Percentiles rank a stretch among this genome's conserved stretches.
These are phyloP conservation scores for Orthonyx spaldingii DNA, from an alignment of 2,113 vertebrate genomes.

Conservation along the genomic window DNA sequence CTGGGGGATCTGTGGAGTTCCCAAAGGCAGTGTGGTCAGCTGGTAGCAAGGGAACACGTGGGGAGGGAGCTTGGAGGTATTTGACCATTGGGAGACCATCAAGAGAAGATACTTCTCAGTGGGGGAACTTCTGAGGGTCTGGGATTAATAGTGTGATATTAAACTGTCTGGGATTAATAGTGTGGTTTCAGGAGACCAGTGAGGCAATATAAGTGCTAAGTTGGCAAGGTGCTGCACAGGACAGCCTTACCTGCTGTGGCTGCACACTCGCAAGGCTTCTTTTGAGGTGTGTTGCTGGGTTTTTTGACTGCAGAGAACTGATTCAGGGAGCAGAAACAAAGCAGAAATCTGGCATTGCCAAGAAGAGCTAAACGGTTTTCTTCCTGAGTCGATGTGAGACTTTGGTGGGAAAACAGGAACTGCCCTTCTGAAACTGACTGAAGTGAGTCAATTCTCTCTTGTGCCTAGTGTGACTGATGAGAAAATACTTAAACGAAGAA, in stretches of 20 bases:
- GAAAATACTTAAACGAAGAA: background rate
- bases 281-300: background rate
- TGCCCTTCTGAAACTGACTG: background rate
- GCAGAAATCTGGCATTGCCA: background rate
- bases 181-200: background rate
- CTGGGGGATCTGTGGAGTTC: background rate
- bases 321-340: background rate
- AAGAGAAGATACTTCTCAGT: background rate
- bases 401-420: background rate
- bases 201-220: background rate
- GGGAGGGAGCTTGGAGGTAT: background rate
- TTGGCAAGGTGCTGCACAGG: background rate
- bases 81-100: background rate
- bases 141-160: background rate
- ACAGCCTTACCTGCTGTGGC: background rate
- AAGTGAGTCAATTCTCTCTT: background rate
- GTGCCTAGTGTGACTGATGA: background rate
- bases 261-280: fast-evolving
- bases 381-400: background rate
- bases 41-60: background rate
- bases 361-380: background rate
- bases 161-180: background rate
- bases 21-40: background rate
- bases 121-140: background rate
- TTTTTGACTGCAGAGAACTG: background rate